Evolutionary conservation across 2,113 vertebrate species (phyloP), one percentile per base, ranked within the genome.

Genomic region (Grantiella picta): DNA sequence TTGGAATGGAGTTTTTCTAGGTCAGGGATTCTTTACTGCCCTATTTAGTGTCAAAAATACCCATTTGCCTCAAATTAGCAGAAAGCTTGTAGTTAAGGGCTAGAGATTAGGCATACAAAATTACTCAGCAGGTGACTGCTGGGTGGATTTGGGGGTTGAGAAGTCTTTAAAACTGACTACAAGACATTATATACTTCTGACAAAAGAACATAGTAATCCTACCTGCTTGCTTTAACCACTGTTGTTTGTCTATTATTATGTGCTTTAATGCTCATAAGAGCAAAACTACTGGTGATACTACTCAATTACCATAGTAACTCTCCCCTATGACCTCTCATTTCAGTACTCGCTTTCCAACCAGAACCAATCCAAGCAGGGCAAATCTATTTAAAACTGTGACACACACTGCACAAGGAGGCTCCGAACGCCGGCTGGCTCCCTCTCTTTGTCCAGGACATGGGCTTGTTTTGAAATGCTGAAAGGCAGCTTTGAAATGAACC

Each of bases 291-390:
- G 98, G 98, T 98, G 98, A 99, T 97, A 97, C 98, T 98, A 98
- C 98, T 98, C 98, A 99, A 99, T 99, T 99, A 99, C 98, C 99
- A 99, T 99, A 99, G 99, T 98, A 99, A 99, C 99, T 98, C 98
- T 99, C 98, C 98, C 98, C 98, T 98, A 95, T 98, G 97, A 98
- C 98, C 98, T 97, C 97, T 97, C 95, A 95, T 98, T 97, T 94
- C 96, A 95, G 94, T 94, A 88, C 94, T 96, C n/a, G 33, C 96
- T 97, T 97, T 97, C 97, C 96, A 95, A 96, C 96, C 92, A 91
- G 96, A 98, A 98, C 98, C 97, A 97, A 97, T 96, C 95, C 98
- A 97, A 97, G 96, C 97, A 98, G 95, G 97, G 95, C 96, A 97
- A 98, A 98, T 98, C 98, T 98, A 97, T 98, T 98, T 97, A 98